Evolutionary conservation across 2,888 invertebrate genomes (phyloP), one percentile per base, ranked within the genome.

Genomic region (Buathra laborator): DNA sequence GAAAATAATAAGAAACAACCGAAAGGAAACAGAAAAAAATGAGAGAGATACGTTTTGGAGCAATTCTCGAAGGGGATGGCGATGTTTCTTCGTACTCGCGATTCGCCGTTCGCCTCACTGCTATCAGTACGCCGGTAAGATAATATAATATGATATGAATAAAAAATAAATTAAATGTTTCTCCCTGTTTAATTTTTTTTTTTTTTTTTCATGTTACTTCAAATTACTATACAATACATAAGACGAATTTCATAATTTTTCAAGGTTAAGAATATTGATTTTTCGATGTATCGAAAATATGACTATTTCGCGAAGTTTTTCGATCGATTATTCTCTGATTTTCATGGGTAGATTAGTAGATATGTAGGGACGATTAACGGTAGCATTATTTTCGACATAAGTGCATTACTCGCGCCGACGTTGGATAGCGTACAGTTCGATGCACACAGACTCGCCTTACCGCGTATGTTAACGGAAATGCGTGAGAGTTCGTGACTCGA

Each of bases 351-450:
- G 48, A 75, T 62, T 48, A 6, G 16, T 43, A n/a, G 64, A 64
- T 74, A 74, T 64, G 29, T 75, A 75, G 64, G 37, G 51, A 64
- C 64, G 46, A 46, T 62, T 75, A 75, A 75, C 75, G 64, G 75
- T 75, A 75, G 75, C 75, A 75, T 75, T 75, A 75, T 75, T 75
- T 64, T 64, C 32, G 48, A 10, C 64, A 75, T 75, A 75, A 75
- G 75, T 64, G 75, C 75, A 62, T 74, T 24, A 3, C 24, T 24
- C 37, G 37, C 14, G 62, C 32, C 14, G 32, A 32, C n/a, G 37
- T 14, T 62, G 32, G 14, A 62, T 32, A 64, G 12, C 29, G 37
- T 32, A n/a, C n/a, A n/a, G 14, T 19, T 24, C 43, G 68, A 5
- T 32, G 37, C 37, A 37, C 10, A 16, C 37, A n/a, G 24, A 10